Evolutionary conservation across 2,888 invertebrate genomes (phyloP), one percentile per base, ranked within the genome.

Genomic region (Nemotelus pantherinus): DNA sequence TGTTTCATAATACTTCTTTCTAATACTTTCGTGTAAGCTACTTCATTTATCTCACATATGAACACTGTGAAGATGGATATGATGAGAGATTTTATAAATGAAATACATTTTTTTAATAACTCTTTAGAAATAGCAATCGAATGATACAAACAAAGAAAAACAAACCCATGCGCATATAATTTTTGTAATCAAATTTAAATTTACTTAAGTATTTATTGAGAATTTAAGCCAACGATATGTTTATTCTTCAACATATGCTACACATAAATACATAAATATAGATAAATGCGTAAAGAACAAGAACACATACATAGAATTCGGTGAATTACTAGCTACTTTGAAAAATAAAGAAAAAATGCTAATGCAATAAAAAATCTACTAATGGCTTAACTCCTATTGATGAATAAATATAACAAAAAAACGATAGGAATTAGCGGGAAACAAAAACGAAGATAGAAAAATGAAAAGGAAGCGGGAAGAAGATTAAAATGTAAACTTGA

Each of bases 181-280:
- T 76, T 65, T 65, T 76, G 64, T 60, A 71, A 72, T 71, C 25
- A 55, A 70, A 58, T 72, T 63, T 50, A 74, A 74, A 74, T 60
- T 50, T 60, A 74, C 74, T 74, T 74, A 74, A 74, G 74, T 74
- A 74, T 74, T 74, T 74, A 74, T 74, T 74, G 60, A 74, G 48
- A 48, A 41, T 41, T 6, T 60, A 74, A 60, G 60, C 74, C 47
- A 53, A 43, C 70, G 70, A 70, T 70, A 70, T 70, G 70, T 70
- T 50, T 70, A 70, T 41, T 70, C 53, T 55, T 44, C 72, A 72
- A 3, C 48, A 72, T 47, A 25, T 25, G 25, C 25, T 25, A 25
- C 25, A 25, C 25, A 25, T 25, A 72, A 58, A 58, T 58, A 53
- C 58, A 72, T 60, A 60, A 72, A 25, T 58, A 72, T 58, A 58